Base-by-base conservation (phyloP, 1,140 invertebrate species). In the Acromyrmex echinatior region DNA sequence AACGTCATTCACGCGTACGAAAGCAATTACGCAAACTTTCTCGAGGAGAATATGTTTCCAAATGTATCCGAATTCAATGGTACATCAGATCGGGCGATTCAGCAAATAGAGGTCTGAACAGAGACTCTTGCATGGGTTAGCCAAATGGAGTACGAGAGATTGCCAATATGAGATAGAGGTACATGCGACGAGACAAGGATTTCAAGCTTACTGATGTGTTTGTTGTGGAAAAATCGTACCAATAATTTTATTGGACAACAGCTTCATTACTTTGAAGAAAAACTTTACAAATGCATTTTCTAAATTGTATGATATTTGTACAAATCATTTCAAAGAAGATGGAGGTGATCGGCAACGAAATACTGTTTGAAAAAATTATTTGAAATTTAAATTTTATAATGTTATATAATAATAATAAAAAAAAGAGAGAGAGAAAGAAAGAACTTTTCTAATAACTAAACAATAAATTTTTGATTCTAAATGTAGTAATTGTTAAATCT, bases 141-240 rank as follows among this genome's bases (percentile, higher is more conserved):
- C 65, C 28, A 81, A 86, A 73, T 71, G 66, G 66, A 86, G 31
- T 58, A 71, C 25, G 58, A 12, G 58, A 62, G 86, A 86, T 86
- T 45, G 86, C 78, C 86, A 82, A 86, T 82, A 82, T 39, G 39
- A 86, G 78, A 86, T 86, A 49, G 58, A 49, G 16, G 16, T 79
- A 80, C 53, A 70, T 56, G 53, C 65, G 65, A 63, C 10, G 53
- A 71, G 71, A 71, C 85, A 68, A 71, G 35, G 28, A 86, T 31
- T 51, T 79, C 39, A 14, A 18, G 51, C n/a, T 63, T 25, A 45
- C 21, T 16, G 78, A 81, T 45, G 45, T 21, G n/a, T 66, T 79
- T 62, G 28, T 56, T 16, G 28, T 21, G 28, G 63, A 81, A 71
- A 58, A 81, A 81, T 68, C 35, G 51, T 14, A 18, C 7, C 31